Conservation (phyloP, 1,140 invertebrate species). For the Pseudachorutes palmiensis region DNA sequence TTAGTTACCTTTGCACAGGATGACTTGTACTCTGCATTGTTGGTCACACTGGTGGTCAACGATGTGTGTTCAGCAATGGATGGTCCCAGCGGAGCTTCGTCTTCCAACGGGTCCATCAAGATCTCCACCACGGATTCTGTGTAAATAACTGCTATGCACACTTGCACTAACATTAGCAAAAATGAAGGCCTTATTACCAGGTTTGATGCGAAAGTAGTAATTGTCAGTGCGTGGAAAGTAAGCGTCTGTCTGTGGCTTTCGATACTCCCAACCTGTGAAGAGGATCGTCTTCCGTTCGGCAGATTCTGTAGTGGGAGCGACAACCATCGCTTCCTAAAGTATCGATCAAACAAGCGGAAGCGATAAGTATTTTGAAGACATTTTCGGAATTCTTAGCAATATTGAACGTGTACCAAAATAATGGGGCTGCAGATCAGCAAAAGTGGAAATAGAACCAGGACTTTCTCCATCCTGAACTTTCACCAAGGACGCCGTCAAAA, state of each 20-base stretch:
- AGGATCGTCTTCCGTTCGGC: conserved; percentile 20
- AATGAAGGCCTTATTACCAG: conserved; percentile 23
- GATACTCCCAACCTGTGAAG: conserved; percentile 29
- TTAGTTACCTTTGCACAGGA: conserved; percentile 35
- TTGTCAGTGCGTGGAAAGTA: conserved; percentile 37
- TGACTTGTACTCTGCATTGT: conserved; percentile 36
- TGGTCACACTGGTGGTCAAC: conserved; percentile 35
- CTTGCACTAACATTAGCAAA: background rate
- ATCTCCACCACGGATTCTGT: conserved; percentile 37
- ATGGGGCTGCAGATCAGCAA: too few relatives aligned
- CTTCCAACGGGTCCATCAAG: conserved; percentile 33
- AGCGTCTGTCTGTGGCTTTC: conserved; percentile 28
- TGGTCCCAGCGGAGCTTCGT: conserved; percentile 26
- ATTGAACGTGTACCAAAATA: too few relatives aligned
- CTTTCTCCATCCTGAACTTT: too few relatives aligned
- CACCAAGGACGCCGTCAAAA: too few relatives aligned
- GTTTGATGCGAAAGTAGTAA: conserved; percentile 38
- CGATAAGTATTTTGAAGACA: background rate
- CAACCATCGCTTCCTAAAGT: background rate
- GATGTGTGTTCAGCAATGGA: conserved; percentile 36
- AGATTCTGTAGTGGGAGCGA: background rate
- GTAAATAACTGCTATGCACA: background rate
- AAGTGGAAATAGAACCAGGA: too few relatives aligned
- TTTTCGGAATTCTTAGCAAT: background rate
- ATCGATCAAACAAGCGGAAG: background rate